Evolutionary conservation across 2,113 vertebrate genomes (phyloP), one percentile per base, ranked within the genome.

Genomic region (Desmodus rotundus): DNA sequence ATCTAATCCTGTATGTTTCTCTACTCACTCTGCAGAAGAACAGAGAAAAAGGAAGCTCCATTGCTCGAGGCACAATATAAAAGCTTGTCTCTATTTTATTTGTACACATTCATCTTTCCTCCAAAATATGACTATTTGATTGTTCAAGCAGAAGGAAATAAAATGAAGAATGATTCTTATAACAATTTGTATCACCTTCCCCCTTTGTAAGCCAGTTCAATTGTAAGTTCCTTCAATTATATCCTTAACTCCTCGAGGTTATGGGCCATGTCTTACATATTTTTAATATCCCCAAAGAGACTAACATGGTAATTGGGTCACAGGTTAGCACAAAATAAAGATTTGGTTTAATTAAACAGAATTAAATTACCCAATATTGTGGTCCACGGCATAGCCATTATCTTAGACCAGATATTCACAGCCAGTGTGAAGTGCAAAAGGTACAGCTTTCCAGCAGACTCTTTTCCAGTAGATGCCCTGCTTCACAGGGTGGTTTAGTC

Each of bases 281-380:
- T 93, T 95, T 96, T 96, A 97, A 91, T 87, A 93, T 96, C 38
- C 76, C 88, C 12, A 36, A 89, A 95, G 81, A 91, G 67, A 70
- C 41, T 41, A 93, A 76, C 54, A 76, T 65, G 87, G 93, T 0
- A 1, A 52, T 3, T 65, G 47, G 82, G 50, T 94, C 82, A 95
- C 63, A 92, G 84, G 43, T 94, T 89, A 94, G 72, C 61, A 86
- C 47, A 92, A 96, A 95, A 95, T 87, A 81, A 93, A 96, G 58
- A 93, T 95, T 96, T 94, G 86, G 52, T 70, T 95, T 82, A 97
- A 96, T 93, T 94, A 95, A 93, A 82, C 14, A 92, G 83, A 92
- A 95, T 89, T 80, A 89, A 87, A 91, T 96, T 76, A 83, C 83
- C 87, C 45, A 65, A n/a, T 87, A 80, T 47, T 58, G 47, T 70